Conservation (phyloP, 2,113 vertebrate species). For the Strix aluco region DNA sequence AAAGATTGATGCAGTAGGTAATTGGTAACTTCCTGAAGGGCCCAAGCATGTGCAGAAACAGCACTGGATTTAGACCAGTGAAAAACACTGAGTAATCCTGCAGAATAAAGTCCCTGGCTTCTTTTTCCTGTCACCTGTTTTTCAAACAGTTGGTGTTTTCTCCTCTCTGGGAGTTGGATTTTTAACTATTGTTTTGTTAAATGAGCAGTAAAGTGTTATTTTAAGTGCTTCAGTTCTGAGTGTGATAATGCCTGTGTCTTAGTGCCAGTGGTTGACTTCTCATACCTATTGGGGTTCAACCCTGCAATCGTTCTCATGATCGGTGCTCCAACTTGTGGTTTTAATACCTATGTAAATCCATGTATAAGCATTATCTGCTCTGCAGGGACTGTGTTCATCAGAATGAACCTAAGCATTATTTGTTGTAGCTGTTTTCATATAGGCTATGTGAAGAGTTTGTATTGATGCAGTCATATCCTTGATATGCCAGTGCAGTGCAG, state of each 20-base stretch:
- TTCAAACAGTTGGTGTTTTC: neutral
- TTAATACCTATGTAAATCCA: neutral
- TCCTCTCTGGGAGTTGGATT: neutral
- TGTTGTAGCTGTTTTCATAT: neutral
- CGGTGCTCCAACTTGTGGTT: neutral
- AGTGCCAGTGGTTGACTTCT: neutral
- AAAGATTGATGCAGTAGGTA: neutral
- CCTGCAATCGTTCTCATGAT: neutral
- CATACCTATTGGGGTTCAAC: neutral
- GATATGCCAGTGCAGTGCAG: neutral
- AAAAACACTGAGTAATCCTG: neutral
- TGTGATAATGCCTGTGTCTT: neutral
- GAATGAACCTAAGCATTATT: neutral
- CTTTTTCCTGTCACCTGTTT: neutral
- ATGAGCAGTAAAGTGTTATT: neutral
- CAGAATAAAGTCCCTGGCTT: neutral
- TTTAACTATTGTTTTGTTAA: neutral
- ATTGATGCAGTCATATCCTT: neutral
- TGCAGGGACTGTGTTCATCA: neutral
- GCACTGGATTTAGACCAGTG: neutral
- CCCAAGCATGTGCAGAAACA: neutral
- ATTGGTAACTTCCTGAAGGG: neutral
- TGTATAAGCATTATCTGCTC: neutral
- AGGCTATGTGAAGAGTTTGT: neutral
- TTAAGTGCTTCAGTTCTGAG: neutral